Conservation (phyloP, 2,888 invertebrate species). For the Fissipunctia ypsillon region DNA sequence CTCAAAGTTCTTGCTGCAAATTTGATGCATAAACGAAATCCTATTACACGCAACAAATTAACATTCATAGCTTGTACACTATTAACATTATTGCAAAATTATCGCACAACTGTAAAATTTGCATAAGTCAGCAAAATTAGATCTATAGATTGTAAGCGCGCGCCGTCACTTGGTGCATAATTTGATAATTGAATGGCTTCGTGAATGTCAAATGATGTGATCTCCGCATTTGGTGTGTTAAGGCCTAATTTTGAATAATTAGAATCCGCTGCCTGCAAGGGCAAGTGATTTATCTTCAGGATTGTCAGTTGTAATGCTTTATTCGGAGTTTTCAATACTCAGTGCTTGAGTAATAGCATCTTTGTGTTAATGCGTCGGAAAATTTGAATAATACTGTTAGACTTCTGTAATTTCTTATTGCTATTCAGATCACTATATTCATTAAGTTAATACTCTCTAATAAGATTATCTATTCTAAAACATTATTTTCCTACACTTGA, state of each 20-base stretch:
- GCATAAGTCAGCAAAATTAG: constrained; percentile 62
- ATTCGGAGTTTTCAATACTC: constrained; percentile 12
- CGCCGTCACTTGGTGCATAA: constrained; percentile 50
- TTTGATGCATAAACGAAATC: constrained; percentile 59
- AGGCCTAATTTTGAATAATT: constrained; percentile 44
- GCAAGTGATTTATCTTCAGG: constrained; percentile 13
- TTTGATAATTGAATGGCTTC: constrained; percentile 56
- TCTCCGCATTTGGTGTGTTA: constrained; percentile 32
- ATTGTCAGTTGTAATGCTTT: constrained; percentile 15
- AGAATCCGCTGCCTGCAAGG: constrained; percentile 26
- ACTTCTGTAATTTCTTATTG: too few species aligned
- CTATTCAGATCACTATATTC: too few species aligned
- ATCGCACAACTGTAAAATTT: constrained; percentile 62
- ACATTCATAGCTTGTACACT: constrained; percentile 63
- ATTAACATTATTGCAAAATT: constrained; percentile 66
- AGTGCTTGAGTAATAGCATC: constrained; percentile 22
- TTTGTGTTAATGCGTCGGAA: constrained; percentile 9
- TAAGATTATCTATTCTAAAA: too few species aligned
- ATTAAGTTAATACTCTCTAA: too few species aligned
- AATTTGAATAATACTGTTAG: background rate
- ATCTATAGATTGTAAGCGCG: constrained; percentile 52
- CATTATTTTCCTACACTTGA: too few species aligned
- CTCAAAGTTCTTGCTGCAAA: constrained; percentile 40
- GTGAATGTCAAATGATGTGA: constrained; percentile 56
- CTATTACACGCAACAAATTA: constrained; percentile 61